Conservation (phyloP, 2,113 vertebrate genomes). For the Pitta sordida region DNA sequence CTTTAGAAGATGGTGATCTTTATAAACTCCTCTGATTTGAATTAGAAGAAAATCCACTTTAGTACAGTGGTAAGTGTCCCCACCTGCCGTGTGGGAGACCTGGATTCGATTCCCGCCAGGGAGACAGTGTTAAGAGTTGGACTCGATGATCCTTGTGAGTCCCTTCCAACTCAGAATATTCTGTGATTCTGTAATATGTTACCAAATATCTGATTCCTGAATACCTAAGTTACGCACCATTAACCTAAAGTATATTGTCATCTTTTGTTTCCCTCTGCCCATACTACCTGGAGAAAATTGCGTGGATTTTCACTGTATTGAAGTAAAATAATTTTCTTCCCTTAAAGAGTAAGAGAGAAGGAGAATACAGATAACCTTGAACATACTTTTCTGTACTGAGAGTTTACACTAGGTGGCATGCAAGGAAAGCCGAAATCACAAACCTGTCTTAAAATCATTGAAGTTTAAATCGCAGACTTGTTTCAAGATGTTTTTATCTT, state of each 20-base stretch:
- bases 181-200: too few relatives aligned
- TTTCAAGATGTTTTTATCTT: neutral
- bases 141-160: too few relatives aligned
- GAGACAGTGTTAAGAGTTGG: too few relatives aligned
- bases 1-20: neutral
- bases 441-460: neutral
- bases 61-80: too few relatives aligned
- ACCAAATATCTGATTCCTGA: neutral
- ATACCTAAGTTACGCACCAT: neutral
- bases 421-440: conserved; percentile 68
- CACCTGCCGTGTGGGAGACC: too few relatives aligned
- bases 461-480: neutral
- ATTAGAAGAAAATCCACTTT: too few relatives aligned
- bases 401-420: conserved; percentile 82
- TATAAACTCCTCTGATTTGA: neutral
- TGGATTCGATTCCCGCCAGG: too few relatives aligned
- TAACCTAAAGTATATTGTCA: neutral
- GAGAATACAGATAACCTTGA: neutral
- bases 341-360: neutral
- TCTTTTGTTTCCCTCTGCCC: neutral
- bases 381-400: conserved; percentile 51
- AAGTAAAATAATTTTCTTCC: neutral
- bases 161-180: too few relatives aligned
- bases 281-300: neutral
- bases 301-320: neutral